Conservation (phyloP, 2,888 invertebrate genomes). For the Callimorpha dominula region DNA sequence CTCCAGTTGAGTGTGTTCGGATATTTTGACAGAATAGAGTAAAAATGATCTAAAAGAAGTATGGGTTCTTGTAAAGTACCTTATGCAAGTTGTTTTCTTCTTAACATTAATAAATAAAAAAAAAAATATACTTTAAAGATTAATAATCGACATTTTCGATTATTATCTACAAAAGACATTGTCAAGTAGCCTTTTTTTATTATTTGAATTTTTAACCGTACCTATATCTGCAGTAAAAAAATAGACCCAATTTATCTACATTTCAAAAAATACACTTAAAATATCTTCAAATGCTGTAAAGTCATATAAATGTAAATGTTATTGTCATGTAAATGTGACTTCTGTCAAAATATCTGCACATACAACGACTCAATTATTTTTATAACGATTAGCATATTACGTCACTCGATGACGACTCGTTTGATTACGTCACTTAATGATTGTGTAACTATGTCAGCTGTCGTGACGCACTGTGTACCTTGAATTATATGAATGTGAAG, state of each 20-base stretch:
- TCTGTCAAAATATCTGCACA: conserved; percentile 58
- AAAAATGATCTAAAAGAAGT: too few relatives aligned
- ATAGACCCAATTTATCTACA: not conserved
- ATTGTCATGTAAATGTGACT: conserved; percentile 19
- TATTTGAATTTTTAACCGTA: too few relatives aligned
- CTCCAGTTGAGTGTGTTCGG: conserved; percentile 56
- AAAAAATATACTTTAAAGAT: too few relatives aligned
- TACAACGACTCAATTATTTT: conserved; percentile 69
- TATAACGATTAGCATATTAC: conserved; percentile 76
- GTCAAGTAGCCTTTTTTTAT: too few relatives aligned
- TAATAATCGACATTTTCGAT: too few relatives aligned
- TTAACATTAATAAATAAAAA: too few relatives aligned
- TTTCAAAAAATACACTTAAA: not conserved
- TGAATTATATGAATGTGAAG: conserved; percentile 16
- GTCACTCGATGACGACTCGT: conserved; percentile 71
- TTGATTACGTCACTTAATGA: conserved; percentile 76
- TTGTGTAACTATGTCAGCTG: conserved; percentile 65
- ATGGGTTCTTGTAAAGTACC: not conserved
- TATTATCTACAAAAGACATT: too few relatives aligned
- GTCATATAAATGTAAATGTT: too few relatives aligned
- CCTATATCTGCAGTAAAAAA: too few relatives aligned
- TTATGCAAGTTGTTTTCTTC: too few relatives aligned
- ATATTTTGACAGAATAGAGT: conserved; percentile 37
- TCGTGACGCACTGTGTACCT: conserved; percentile 30
- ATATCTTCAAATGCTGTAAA: not conserved